These are phyloP conservation scores for Entosphenus tridentatus DNA, from an alignment of 2,113 vertebrate genomes.

Conservation along the genomic window DNA sequence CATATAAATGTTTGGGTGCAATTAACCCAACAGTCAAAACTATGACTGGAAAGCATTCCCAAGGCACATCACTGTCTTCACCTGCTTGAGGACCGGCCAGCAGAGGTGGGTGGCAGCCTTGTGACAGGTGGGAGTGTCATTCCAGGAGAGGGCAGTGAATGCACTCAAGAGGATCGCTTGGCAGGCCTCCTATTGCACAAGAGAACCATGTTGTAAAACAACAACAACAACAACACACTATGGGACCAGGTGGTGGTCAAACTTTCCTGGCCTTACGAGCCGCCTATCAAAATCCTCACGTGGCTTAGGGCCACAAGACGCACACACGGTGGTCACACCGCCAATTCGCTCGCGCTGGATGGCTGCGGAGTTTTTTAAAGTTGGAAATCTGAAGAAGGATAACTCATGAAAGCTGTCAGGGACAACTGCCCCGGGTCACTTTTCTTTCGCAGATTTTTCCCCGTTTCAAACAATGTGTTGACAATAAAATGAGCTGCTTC, in stretches of 20 bases:
- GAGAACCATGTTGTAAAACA: slow-evolving; percentile 8
- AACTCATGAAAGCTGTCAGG: no score
- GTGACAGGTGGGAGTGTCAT: slow-evolving; percentile 66
- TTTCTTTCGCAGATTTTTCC: no score
- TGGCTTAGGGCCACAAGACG: not conserved
- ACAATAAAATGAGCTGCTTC: no score
- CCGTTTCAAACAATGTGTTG: no score
- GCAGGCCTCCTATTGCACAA: slow-evolving; percentile 39
- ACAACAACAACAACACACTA: not conserved
- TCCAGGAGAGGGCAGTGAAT: slow-evolving; percentile 69
- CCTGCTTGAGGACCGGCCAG: slow-evolving; percentile 80
- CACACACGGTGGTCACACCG: not conserved
- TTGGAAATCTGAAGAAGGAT: no score
- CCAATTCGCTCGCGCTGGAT: not conserved
- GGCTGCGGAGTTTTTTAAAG: no score
- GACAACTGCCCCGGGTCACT: no score
- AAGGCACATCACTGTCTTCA: slow-evolving; percentile 12
- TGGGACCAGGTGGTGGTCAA: not conserved
- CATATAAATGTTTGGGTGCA: no score
- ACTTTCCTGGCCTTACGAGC: not conserved
- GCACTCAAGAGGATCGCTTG: slow-evolving; percentile 52
- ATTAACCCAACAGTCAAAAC: not conserved
- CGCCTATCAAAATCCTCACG: not conserved
- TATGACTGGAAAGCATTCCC: not conserved
- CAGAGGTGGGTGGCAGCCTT: slow-evolving; percentile 61